phyloP scores from a whole-genome alignment of 2,888 invertebrate species.

The Caenorhabditis afra region DNA sequence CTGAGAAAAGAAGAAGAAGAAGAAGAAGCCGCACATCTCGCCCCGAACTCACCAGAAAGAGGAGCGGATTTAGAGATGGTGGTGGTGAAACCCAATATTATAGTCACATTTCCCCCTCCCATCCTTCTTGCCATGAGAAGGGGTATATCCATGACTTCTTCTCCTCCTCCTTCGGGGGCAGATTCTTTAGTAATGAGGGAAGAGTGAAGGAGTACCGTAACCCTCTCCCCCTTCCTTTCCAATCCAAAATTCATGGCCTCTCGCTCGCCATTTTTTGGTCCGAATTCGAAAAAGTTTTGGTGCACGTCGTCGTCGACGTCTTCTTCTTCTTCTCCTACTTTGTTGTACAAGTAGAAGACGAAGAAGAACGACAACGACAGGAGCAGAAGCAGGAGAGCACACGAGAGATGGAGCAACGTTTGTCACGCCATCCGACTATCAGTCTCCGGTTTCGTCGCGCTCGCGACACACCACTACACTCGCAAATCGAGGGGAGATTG shows the following conservation, averaged over 20 bases:
- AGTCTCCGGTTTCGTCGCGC: slow-evolving; percentile 25
- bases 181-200: no score
- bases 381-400: neutral
- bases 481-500: no score
- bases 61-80: slow-evolving; percentile 31
- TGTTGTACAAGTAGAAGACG: no score
- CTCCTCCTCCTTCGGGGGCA: neutral
- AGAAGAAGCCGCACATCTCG: slow-evolving; percentile 26
- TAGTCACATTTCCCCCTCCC: slow-evolving; percentile 38
- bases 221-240: no score
- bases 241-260: no score
- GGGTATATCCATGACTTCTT: slow-evolving; percentile 50
- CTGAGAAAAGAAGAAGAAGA: slow-evolving; percentile 34
- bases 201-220: no score
- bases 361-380: neutral
- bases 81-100: slow-evolving; percentile 55
- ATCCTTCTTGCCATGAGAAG: no score
- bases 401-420: slow-evolving; percentile 42
- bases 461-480: neutral
- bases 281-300: no score
- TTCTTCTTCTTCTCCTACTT: no score
- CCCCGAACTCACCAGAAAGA: slow-evolving; percentile 17
- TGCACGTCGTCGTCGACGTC: no score
- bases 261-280: no score
- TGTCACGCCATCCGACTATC: slow-evolving; percentile 60